These are phyloP conservation scores for Sepiola atlantica DNA, from an alignment of 2,888 invertebrate genomes.

Conservation along the genomic window DNA sequence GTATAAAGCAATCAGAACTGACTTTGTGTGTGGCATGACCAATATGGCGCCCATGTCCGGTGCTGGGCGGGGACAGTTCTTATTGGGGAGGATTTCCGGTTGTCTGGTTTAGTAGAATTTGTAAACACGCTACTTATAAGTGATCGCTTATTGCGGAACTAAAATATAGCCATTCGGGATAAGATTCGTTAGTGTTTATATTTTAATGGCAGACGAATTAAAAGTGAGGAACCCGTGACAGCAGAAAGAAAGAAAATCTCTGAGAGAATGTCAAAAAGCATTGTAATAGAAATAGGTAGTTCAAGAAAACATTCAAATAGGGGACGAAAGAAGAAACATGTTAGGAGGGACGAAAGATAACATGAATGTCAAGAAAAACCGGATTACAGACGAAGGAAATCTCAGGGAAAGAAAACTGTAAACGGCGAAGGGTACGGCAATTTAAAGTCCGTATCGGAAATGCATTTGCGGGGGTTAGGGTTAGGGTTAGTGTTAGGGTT, in stretches of 20 bases:
- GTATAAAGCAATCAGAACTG: background rate
- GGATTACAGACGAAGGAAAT: background rate
- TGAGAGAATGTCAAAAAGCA: background rate
- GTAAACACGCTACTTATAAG: background rate
- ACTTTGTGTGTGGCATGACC: background rate
- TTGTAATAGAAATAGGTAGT: background rate
- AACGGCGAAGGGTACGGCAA: background rate
- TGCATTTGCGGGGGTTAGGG: too few species aligned
- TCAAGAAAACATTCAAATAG: background rate
- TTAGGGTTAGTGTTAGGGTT: too few species aligned
- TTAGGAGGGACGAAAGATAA: background rate
- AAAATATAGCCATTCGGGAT: background rate
- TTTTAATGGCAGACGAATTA: background rate
- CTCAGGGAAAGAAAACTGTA: background rate
- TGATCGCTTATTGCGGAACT: background rate
- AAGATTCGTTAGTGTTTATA: background rate
- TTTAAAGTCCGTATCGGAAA: too few species aligned
- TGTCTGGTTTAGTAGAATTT: background rate
- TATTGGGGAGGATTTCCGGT: slow-evolving; percentile 20
- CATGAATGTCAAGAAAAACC: background rate
- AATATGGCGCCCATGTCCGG: slow-evolving; percentile 32
- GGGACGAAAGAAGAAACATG: background rate
- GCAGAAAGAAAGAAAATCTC: background rate
- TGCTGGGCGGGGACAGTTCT: background rate
- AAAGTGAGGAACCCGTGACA: too few species aligned